Conservation (phyloP, 2,113 vertebrate species). For the Scytalopus superciliaris region DNA sequence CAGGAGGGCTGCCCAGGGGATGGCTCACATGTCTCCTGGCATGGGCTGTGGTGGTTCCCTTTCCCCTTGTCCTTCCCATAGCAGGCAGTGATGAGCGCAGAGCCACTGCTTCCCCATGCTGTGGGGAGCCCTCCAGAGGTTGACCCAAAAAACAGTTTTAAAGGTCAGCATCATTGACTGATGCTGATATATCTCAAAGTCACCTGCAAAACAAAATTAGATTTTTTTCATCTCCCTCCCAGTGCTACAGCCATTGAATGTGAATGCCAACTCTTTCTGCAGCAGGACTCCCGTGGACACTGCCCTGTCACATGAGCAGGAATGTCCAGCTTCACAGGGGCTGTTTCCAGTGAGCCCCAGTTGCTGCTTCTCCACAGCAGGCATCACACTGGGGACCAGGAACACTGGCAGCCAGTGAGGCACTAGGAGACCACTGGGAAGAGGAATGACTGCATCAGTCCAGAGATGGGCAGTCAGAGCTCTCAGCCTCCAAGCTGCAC, state of each 20-base stretch:
- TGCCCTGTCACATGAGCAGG: neutral
- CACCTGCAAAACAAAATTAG: neutral
- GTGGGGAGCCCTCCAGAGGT: neutral
- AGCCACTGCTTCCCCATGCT: neutral
- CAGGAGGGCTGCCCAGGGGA: neutral
- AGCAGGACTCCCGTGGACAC: neutral
- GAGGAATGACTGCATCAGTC: neutral
- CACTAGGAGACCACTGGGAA: neutral
- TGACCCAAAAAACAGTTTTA: neutral
- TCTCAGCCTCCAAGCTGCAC: neutral
- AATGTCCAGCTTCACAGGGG: accelerated
- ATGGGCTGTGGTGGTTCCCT: neutral
- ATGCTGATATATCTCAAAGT: neutral
- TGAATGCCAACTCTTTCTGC: neutral
- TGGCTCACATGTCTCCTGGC: neutral
- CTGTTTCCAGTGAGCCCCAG: neutral
- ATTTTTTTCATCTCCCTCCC: neutral
- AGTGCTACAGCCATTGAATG: neutral
- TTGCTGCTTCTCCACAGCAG: neutral
- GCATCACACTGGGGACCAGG: accelerated
- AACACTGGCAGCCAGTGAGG: accelerated
- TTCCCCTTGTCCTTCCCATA: neutral
- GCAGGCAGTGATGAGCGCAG: accelerated
- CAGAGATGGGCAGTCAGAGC: neutral
- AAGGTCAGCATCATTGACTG: neutral